Conservation (phyloP, 1,140 invertebrate genomes). For the Drosophila tropicalis region DNA sequence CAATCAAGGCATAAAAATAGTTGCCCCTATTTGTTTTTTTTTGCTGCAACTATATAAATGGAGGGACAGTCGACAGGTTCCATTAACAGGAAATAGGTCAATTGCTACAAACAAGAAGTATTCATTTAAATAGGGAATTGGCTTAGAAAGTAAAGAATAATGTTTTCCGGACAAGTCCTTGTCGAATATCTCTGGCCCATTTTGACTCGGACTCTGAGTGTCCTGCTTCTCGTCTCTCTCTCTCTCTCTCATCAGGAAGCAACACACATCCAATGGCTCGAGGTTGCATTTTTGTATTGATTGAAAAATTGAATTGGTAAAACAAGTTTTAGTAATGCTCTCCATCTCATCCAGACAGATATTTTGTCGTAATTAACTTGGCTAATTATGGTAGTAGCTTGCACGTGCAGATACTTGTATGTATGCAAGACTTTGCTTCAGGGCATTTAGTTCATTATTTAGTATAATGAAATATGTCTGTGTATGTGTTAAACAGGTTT, state of each 20-base stretch:
- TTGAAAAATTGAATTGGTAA: background rate
- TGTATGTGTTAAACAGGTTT: slow-evolving; percentile 50
- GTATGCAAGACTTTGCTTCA: slow-evolving; percentile 30
- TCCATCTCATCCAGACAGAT: slow-evolving; percentile 39
- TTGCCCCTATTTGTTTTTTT: background rate
- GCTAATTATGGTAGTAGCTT: slow-evolving; percentile 71
- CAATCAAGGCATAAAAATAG: slow-evolving; percentile 4
- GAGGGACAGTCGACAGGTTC: slow-evolving; percentile 54
- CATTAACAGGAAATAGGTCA: background rate
- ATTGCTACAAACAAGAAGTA: background rate
- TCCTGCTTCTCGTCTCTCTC: background rate
- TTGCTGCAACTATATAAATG: background rate
- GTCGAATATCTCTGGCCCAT: background rate
- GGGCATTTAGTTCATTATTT: slow-evolving; percentile 59
- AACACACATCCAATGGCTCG: background rate
- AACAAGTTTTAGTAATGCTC: slow-evolving; percentile 39
- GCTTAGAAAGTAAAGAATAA: background rate
- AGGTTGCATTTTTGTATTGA: background rate
- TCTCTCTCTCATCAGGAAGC: background rate
- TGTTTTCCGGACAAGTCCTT: background rate
- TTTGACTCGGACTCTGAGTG: background rate
- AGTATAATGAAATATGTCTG: slow-evolving; percentile 35
- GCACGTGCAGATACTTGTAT: slow-evolving; percentile 49
- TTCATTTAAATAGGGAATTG: background rate
- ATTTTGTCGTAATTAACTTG: slow-evolving; percentile 72